Evolutionary conservation across 2,888 invertebrate genomes (phyloP).

Genomic region (Coelinius sp.): DNA sequence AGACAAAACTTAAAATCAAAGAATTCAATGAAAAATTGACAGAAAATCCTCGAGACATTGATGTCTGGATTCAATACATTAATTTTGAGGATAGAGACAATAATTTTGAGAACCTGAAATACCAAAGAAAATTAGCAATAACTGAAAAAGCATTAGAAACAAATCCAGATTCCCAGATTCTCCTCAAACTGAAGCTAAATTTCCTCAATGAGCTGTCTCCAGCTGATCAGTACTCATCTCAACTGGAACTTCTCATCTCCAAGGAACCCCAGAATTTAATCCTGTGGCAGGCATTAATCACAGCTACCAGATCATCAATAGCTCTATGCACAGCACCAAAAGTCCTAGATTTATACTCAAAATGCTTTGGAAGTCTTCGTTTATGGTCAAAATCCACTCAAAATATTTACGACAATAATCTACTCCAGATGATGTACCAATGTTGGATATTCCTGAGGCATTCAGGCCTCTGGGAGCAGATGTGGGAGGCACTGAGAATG

Average conservation of each 20-base stretch:
- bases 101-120: conserved; percentile 49
- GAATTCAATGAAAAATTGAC: conserved; percentile 73
- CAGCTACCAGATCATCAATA: conserved; percentile 74
- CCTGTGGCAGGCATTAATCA: conserved; percentile 74
- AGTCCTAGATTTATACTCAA: conserved; percentile 74
- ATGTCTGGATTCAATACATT: conserved; percentile 76
- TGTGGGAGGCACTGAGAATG: conserved; percentile 81
- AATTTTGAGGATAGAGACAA: conserved; percentile 71
- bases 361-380: conserved; percentile 71
- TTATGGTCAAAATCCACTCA: conserved; percentile 60
- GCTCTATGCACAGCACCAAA: conserved; percentile 76
- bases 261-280: conserved; percentile 70
- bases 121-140: conserved; percentile 76
- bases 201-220: conserved; percentile 73
- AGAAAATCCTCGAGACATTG: conserved; percentile 73
- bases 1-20: conserved; percentile 72
- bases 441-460: conserved; percentile 77
- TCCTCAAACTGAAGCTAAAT: conserved; percentile 72
- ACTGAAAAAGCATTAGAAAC: conserved; percentile 75
- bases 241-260: conserved; percentile 71
- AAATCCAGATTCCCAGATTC: conserved; percentile 73
- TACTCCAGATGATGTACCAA: conserved; percentile 71
- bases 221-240: conserved; percentile 74
- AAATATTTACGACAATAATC: conserved; percentile 56
- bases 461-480: conserved; percentile 82